phyloP scores from a whole-genome alignment of 30 jellyfish, hydroid and myxozoan genomes.

The Nemopilema nomurai region DNA sequence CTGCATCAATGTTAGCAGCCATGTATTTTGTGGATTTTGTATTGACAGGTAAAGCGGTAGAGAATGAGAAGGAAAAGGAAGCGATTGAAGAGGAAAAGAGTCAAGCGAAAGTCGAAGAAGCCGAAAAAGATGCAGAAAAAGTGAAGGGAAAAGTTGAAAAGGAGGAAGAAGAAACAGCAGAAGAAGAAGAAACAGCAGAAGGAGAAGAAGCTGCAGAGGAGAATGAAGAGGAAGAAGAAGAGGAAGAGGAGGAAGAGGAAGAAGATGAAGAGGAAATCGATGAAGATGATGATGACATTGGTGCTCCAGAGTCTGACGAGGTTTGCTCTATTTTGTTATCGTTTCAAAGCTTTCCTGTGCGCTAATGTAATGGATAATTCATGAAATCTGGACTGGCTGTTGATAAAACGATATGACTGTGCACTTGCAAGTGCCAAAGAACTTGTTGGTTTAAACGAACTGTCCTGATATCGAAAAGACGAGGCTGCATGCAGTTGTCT shows the following conservation, averaged over 20 bases:
- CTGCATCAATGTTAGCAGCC: too few relatives aligned
- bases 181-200: background rate
- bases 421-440: too few relatives aligned
- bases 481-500: too few relatives aligned
- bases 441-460: too few relatives aligned
- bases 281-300: constrained; percentile 70
- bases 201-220: background rate
- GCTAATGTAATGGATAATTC: too few relatives aligned
- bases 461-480: too few relatives aligned
- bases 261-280: constrained; percentile 50
- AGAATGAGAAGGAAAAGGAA: background rate
- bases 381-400: too few relatives aligned
- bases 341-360: too few relatives aligned
- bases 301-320: constrained; percentile 55
- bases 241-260: constrained; percentile 11
- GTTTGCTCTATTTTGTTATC: background rate
- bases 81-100: background rate
- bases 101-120: background rate
- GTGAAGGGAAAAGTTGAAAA: background rate
- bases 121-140: background rate
- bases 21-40: too few relatives aligned
- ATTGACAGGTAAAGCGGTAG: background rate
- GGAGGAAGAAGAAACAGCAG: background rate
- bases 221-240: constrained; percentile 2
- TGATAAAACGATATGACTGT: too few relatives aligned